Conservation (phyloP, 2,888 invertebrate genomes). For the Xestoiulus laeticollis region DNA sequence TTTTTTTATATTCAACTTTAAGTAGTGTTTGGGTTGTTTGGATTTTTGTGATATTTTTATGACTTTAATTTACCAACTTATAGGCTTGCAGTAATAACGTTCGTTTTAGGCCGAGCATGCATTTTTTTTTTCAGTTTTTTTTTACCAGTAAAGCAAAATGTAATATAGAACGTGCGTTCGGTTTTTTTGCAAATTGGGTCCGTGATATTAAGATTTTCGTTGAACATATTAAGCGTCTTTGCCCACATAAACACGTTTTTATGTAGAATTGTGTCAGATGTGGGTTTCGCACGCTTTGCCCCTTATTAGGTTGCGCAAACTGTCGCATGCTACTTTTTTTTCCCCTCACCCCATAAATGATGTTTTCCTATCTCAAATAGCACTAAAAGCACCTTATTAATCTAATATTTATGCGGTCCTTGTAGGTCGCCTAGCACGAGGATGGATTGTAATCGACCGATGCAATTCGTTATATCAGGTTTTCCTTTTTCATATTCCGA, state of each 20-base stretch:
- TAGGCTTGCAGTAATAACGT: not conserved
- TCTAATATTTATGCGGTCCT: conserved; percentile 26
- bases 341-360: not conserved
- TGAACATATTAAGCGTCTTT: not conserved
- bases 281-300: conserved; percentile 26
- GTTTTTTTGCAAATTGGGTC: not conserved
- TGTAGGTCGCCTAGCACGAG: not conserved
- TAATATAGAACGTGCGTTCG: not conserved
- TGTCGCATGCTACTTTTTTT: not conserved
- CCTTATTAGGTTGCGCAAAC: conserved; percentile 18
- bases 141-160: not conserved
- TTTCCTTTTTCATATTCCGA: not conserved
- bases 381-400: conserved; percentile 26
- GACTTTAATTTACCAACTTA: not conserved
- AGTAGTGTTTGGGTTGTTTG: not conserved
- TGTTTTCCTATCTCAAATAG: conserved; percentile 18
- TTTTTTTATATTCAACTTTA: not conserved
- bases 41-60: not conserved
- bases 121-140: not conserved
- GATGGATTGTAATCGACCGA: not conserved
- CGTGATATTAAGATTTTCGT: conserved; percentile 8
- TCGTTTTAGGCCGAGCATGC: not conserved
- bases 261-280: conserved; percentile 26
- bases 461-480: conserved; percentile 6
- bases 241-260: conserved; percentile 26